Percentiles rank a stretch among this genome's conserved stretches.
These are phyloP conservation scores for Ptilonorhynchus violaceus DNA, from an alignment of 2,113 vertebrate species.

Conservation along the genomic window DNA sequence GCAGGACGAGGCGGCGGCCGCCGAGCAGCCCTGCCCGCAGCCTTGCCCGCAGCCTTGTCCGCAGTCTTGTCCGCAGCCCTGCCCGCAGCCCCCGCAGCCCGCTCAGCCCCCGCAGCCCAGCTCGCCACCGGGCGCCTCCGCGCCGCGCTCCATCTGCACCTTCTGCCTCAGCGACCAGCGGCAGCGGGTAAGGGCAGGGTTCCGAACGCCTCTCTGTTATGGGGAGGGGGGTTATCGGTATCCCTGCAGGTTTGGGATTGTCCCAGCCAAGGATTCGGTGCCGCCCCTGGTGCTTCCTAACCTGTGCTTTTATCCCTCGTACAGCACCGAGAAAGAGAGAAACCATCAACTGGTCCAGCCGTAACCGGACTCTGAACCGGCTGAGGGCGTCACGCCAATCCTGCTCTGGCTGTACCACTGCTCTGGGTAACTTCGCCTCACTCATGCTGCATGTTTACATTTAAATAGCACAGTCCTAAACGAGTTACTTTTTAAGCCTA, in stretches of 20 bases:
- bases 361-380: background rate
- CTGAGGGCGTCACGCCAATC: background rate
- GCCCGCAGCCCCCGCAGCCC: background rate
- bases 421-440: background rate
- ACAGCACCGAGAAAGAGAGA: conserved; percentile 80
- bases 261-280: accelerated
- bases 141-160: conserved; percentile 84
- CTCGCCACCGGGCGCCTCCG: conserved; percentile 46
- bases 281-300: background rate
- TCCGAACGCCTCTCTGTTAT: accelerated
- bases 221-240: accelerated
- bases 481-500: background rate
- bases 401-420: background rate
- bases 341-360: conserved; percentile 59
- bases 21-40: conserved; percentile 67
- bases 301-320: background rate
- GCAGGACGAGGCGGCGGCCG: conserved; percentile 62
- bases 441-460: conserved; percentile 66
- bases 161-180: conserved; percentile 90
- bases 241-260: background rate
- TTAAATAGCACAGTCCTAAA: background rate
- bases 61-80: background rate
- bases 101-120: conserved; percentile 62
- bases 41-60: conserved; percentile 64
- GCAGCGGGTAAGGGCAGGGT: conserved; percentile 76